Conservation (phyloP, 2,797 vertebrate species). For the Macroramphosus scolopax region DNA sequence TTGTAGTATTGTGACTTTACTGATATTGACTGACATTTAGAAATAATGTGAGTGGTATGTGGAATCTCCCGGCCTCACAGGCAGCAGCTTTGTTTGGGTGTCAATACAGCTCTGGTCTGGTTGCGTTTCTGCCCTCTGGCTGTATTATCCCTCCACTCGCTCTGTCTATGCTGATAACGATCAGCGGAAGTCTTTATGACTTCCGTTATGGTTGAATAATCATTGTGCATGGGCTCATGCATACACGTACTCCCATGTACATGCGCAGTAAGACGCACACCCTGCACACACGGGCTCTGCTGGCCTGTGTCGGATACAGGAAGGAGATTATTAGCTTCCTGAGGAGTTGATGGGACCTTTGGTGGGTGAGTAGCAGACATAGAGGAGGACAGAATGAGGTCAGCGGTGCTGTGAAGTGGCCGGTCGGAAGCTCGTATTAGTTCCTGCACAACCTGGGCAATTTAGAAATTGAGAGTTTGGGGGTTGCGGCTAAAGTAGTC, state of each 20-base stretch:
- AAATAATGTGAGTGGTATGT: slow-evolving; percentile 31
- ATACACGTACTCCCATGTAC: slow-evolving; percentile 11
- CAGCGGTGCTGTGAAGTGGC: slow-evolving; percentile 33
- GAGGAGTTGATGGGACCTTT: slow-evolving; percentile 43
- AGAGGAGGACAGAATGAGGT: slow-evolving; percentile 50
- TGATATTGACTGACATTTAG: slow-evolving; percentile 44
- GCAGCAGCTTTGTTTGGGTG: slow-evolving; percentile 39
- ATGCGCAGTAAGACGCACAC: slow-evolving; percentile 1
- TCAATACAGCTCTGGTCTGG: slow-evolving; percentile 30
- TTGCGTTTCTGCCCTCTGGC: slow-evolving; percentile 37
- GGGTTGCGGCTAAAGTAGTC: slow-evolving; percentile 12
- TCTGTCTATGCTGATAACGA: slow-evolving; percentile 58
- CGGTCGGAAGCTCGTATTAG: slow-evolving; percentile 40
- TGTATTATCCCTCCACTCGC: slow-evolving; percentile 48
- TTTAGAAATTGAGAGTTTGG: slow-evolving; percentile 32
- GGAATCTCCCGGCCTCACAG: slow-evolving; percentile 20
- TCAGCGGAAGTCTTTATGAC: slow-evolving; percentile 74
- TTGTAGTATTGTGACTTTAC: slow-evolving; percentile 7
- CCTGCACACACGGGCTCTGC: slow-evolving; percentile 11
- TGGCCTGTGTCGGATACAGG: slow-evolving; percentile 59
- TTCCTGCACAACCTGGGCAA: slow-evolving; percentile 24
- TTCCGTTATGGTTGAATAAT: slow-evolving; percentile 76
- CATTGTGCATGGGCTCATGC: slow-evolving; percentile 42
- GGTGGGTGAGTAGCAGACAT: slow-evolving; percentile 12
- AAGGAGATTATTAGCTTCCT: slow-evolving; percentile 72